A percentile compares a stretch with the other conserved stretches of the same genome.
These are phyloP conservation scores for Hydrotaea diabolus DNA, from an alignment of 2,888 invertebrate genomes.

Conservation along the genomic window DNA sequence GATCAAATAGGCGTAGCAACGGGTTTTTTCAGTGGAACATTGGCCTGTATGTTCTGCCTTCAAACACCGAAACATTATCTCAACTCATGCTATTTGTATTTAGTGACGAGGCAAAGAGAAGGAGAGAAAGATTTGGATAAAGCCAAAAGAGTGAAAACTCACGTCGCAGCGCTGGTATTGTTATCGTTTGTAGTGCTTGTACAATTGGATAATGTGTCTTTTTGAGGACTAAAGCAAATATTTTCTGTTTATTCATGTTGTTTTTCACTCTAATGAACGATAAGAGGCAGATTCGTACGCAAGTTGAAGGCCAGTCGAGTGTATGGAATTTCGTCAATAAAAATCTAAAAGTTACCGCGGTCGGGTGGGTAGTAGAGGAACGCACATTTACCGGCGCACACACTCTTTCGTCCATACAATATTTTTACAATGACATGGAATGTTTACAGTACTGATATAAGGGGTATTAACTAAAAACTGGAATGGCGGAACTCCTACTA, in stretches of 20 bases:
- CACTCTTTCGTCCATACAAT: neutral
- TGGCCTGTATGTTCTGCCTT: no score
- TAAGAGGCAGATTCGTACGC: conserved; percentile 48
- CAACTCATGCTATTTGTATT: no score
- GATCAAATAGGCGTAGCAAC: no score
- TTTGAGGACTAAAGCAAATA: conserved; percentile 14
- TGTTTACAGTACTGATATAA: no score
- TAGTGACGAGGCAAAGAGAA: neutral
- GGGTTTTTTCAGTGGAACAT: no score
- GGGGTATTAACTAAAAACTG: no score
- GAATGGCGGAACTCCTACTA: no score
- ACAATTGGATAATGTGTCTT: neutral
- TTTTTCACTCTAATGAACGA: conserved; percentile 45
- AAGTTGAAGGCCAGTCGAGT: conserved; percentile 52
- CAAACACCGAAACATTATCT: no score
- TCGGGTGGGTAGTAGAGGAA: neutral
- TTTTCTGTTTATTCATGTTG: neutral
- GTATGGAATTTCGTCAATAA: neutral
- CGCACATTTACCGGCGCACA: neutral
- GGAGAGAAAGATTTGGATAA: neutral
- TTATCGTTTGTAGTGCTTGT: conserved; percentile 8
- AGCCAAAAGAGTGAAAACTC: neutral
- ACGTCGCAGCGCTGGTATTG: neutral
- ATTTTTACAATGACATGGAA: no score
- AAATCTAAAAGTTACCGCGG: neutral